Conservation (phyloP, 2,797 vertebrate species). For the Calcarius lapponicus region DNA sequence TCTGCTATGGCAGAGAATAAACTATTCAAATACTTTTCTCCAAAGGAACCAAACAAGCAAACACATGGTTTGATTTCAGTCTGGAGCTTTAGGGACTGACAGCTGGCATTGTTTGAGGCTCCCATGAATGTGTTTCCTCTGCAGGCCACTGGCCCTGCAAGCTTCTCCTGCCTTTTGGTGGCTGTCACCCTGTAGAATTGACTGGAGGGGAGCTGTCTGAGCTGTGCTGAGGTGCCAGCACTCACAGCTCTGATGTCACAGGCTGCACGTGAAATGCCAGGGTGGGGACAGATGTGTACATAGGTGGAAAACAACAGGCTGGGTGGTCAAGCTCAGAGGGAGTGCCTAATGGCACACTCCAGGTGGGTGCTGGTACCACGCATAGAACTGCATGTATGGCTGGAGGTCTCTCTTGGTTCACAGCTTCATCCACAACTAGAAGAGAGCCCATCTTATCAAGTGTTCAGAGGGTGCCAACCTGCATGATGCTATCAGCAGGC, state of each 20-base stretch:
- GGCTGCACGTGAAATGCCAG: background rate
- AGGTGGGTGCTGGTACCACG: accelerated
- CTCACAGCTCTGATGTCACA: background rate
- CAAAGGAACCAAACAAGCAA: background rate
- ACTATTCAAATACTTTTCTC: background rate
- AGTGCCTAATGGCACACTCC: accelerated
- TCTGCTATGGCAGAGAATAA: background rate
- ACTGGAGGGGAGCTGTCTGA: background rate
- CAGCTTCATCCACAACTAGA: background rate
- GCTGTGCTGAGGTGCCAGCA: background rate
- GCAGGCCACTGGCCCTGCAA: no score
- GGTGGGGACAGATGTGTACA: accelerated
- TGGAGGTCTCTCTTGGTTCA: background rate
- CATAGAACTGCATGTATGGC: accelerated
- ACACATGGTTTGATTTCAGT: background rate
- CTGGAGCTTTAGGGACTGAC: background rate
- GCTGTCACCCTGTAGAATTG: background rate
- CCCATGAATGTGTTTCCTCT: accelerated
- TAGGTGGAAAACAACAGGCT: no score
- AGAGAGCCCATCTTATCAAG: accelerated
- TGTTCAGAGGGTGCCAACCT: background rate
- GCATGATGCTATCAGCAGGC: no score
- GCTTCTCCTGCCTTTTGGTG: background rate
- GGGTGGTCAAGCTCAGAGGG: background rate
- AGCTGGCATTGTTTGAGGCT: background rate